phyloP scores from a whole-genome alignment of 2,888 invertebrate genomes.

The Galerucella calmariensis region DNA sequence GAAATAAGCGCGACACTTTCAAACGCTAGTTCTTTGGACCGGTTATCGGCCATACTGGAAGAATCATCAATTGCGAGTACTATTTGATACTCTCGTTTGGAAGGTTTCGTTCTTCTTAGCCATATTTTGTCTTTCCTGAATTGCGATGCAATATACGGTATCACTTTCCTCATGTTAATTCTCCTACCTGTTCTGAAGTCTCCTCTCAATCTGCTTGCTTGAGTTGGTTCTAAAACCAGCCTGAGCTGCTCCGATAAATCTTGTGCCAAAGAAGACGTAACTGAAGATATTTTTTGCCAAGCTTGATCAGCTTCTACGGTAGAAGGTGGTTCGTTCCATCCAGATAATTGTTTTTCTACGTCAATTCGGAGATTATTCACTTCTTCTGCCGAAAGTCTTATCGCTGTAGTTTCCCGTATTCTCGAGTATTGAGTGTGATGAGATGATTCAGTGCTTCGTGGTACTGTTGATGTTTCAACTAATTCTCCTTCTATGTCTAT shows the following conservation, averaged over 20 bases:
- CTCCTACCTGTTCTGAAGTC: slow-evolving; percentile 97
- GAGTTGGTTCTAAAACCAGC: slow-evolving; percentile 94
- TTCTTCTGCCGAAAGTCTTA: slow-evolving; percentile 59
- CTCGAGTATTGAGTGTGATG: slow-evolving; percentile 75
- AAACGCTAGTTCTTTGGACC: slow-evolving; percentile 90
- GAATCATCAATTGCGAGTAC: slow-evolving; percentile 98
- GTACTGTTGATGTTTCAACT: slow-evolving; percentile 74
- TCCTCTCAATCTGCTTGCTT: slow-evolving; percentile 90
- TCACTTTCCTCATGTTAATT: slow-evolving; percentile 98
- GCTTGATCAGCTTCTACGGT: slow-evolving; percentile 66
- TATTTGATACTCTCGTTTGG: slow-evolving; percentile 95
- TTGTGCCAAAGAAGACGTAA: slow-evolving; percentile 75
- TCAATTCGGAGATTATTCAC: slow-evolving; percentile 65
- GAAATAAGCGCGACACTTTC: slow-evolving; percentile 94
- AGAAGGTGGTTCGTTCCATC: slow-evolving; percentile 67
- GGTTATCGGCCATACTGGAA: slow-evolving; percentile 88
- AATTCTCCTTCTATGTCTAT: slow-evolving; percentile 81
- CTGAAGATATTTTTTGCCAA: slow-evolving; percentile 73
- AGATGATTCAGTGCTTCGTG: slow-evolving; percentile 77
- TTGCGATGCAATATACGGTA: slow-evolving; percentile 98
- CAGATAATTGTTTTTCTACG: slow-evolving; percentile 66
- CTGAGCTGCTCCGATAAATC: slow-evolving; percentile 94
- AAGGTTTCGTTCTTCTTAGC: slow-evolving; percentile 94
- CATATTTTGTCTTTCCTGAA: slow-evolving; percentile 99
- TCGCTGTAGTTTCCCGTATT: slow-evolving; percentile 47